Conservation (phyloP, 2,888 invertebrate genomes). For the Phalera bucephala region DNA sequence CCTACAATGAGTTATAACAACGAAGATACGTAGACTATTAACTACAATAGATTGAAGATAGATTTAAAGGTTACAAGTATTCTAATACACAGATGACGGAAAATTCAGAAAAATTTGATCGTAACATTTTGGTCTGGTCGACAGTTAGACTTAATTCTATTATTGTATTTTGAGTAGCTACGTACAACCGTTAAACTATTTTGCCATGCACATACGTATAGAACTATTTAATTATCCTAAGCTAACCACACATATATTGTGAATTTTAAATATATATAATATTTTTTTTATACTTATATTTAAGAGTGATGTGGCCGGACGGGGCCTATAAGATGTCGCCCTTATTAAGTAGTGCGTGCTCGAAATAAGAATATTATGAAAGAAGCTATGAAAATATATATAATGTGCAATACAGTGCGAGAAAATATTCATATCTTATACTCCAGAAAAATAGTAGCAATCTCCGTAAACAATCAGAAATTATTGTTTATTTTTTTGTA, state of each 20-base stretch:
- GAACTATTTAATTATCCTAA: slow-evolving; percentile 62
- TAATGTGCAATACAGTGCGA: slow-evolving; percentile 68
- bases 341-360: slow-evolving; percentile 64
- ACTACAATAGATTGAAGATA: slow-evolving; percentile 58
- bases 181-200: slow-evolving; percentile 78
- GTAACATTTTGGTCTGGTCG: slow-evolving; percentile 29
- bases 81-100: slow-evolving; percentile 32
- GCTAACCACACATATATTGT: slow-evolving; percentile 75
- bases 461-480: slow-evolving; percentile 72
- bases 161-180: slow-evolving; percentile 77
- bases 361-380: slow-evolving; percentile 55
- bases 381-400: slow-evolving; percentile 78
- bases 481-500: slow-evolving; percentile 72
- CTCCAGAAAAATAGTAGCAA: slow-evolving; percentile 74
- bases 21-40: slow-evolving; percentile 69
- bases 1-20: slow-evolving; percentile 76
- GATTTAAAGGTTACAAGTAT: slow-evolving; percentile 49
- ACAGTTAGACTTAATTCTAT: slow-evolving; percentile 56
- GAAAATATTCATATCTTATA: slow-evolving; percentile 69
- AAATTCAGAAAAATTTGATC: slow-evolving; percentile 30
- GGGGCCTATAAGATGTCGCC: slow-evolving; percentile 56
- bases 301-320: slow-evolving; percentile 57
- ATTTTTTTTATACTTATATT: slow-evolving; percentile 55
- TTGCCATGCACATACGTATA: slow-evolving; percentile 76
- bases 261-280: slow-evolving; percentile 50